Conservation (phyloP, 2,113 vertebrate species). For the Trochalopteron elliotii region DNA sequence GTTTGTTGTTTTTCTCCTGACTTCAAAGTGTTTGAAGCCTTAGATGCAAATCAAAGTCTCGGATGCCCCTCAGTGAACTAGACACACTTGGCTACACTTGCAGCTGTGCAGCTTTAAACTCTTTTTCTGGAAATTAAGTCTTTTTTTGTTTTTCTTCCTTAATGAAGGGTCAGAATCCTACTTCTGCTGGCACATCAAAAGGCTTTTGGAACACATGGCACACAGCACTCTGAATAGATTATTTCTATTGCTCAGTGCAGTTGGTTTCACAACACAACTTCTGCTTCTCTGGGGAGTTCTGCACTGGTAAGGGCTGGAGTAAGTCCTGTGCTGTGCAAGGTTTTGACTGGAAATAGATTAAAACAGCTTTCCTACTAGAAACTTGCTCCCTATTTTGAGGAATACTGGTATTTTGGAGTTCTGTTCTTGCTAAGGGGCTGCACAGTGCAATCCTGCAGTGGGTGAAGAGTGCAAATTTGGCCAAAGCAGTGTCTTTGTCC, state of each 20-base stretch:
- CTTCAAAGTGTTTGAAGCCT: slow-evolving; percentile 8
- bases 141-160: not conserved
- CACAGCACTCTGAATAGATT: not conserved
- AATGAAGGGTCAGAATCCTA: slow-evolving; percentile 16
- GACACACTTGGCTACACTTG: not conserved
- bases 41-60: not conserved
- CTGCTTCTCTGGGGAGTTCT: not conserved
- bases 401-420: not conserved
- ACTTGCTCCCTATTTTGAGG: not conserved
- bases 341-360: not conserved
- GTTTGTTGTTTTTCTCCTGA: not conserved
- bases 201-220: not conserved
- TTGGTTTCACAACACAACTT: not conserved
- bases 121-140: not conserved
- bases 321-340: not conserved
- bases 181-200: not conserved
- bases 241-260: not conserved
- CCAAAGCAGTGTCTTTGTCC: not conserved
- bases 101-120: not conserved
- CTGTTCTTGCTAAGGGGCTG: not conserved
- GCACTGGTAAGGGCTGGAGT: not conserved
- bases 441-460: not conserved
- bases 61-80: not conserved
- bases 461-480: not conserved
- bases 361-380: not conserved